Base-by-base conservation (phyloP, 2,888 invertebrate species). In the Drosophila birchii region DNA sequence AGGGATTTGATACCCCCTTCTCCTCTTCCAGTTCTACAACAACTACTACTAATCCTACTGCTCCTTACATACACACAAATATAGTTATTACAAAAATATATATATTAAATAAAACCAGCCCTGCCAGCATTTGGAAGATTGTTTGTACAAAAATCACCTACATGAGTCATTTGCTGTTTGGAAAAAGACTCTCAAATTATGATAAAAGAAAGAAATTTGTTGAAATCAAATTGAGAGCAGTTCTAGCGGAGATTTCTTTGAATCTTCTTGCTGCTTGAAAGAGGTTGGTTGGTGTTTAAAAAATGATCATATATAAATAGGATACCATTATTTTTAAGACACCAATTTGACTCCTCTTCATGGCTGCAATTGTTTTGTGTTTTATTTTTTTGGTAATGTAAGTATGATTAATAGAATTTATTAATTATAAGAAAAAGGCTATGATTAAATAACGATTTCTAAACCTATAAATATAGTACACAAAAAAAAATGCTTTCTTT, bases 61-160 rank as follows among this genome's bases (percentile, higher is more conserved):
- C 14, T 44, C 18, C 44, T 41, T 23, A 44, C 49, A 20, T 12
- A 14, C 32, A 18, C 14, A 41, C 39, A 54, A 14, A 44, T 5
- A 16, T 26, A 56, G 20, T 29, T 29, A 38, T 36, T 45, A 44
- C 12, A 16, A 11, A 16, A 23, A 39, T n/a, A 18, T 41, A 45
- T n/a, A 54, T 38, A 54, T 26, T 41, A 9, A 57, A 44, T 29
- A 57, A 58, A 29, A 57, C 29, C 29, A 57, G 44, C 23, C 45
- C 26, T 26, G 45, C 26, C 45, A 45, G 45, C 45, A 45, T 16
- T 45, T 26, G 26, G 16, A 26, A 16, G 2, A 18, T 41, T 18
- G 41, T 41, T 41, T 18, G 18, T 18, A 41, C 11, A 18, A 18
- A 41, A 18, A 41, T 18, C 18, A 18, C 11, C 5, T 9, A 18